A percentile compares a stretch with the other conserved stretches of the same genome.
These are phyloP conservation scores for Phylloscopus trochiloides DNA, from an alignment of 2,113 vertebrate species.

Conservation along the genomic window DNA sequence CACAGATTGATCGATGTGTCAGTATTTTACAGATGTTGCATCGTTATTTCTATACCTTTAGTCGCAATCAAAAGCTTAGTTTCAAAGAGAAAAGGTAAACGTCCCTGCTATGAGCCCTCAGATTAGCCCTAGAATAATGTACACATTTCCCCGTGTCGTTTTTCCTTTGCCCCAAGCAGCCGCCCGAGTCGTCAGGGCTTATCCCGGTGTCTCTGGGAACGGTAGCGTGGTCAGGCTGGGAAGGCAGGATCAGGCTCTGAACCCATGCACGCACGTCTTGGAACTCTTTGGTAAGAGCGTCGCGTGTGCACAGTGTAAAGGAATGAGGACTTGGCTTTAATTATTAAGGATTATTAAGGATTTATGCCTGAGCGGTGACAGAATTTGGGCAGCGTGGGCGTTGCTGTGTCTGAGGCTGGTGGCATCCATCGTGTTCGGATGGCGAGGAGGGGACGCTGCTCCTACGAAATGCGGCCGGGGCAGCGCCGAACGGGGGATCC, in stretches of 20 bases:
- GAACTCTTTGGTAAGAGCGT: background rate
- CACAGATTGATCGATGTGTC: background rate
- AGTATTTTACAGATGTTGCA: background rate
- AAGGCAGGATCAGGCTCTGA: background rate
- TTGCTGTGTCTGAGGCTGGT: background rate
- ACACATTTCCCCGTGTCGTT: fast-evolving
- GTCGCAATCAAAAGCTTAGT: background rate
- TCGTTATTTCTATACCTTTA: background rate
- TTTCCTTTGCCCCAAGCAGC: background rate
- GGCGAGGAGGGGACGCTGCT: background rate
- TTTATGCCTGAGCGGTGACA: background rate
- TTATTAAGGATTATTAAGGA: background rate
- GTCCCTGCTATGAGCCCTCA: background rate
- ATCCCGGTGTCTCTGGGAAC: background rate
- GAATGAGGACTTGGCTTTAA: background rate
- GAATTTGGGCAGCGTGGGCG: background rate
- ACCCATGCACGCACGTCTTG: fast-evolving
- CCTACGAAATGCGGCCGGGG: background rate
- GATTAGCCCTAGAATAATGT: background rate
- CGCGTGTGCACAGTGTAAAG: background rate
- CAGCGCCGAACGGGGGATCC: background rate
- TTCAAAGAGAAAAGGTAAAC: background rate
- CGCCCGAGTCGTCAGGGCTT: fast-evolving
- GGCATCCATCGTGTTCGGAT: fast-evolving
- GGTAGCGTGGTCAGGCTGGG: fast-evolving